Percentiles rank a stretch among this genome's conserved stretches.
Evolutionary conservation across 2,113 vertebrate species (phyloP).

Genomic region (Pungitius pungitius): DNA sequence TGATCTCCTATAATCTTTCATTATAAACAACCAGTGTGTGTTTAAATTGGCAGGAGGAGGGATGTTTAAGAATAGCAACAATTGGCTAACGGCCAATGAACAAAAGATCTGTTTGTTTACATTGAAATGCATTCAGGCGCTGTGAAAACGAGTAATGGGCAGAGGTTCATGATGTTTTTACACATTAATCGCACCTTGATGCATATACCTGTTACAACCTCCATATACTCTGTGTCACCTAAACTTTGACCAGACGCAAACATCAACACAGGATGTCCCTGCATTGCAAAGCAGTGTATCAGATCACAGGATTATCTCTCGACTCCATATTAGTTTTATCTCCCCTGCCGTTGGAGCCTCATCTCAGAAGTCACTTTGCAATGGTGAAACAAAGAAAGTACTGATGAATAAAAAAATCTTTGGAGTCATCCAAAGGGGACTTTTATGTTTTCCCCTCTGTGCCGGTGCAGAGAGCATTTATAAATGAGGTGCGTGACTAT

Average conservation of each 20-base stretch:
- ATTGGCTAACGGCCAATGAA: too few relatives aligned
- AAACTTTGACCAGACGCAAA: slow-evolving; percentile 6
- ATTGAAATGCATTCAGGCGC: background rate
- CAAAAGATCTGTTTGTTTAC: background rate
- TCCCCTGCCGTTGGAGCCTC: slow-evolving; percentile 42
- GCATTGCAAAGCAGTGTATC: slow-evolving; percentile 36
- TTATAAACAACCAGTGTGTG: background rate
- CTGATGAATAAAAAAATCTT: slow-evolving; percentile 55
- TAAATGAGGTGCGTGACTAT: slow-evolving; percentile 46
- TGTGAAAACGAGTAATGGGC: background rate
- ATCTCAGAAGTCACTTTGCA: slow-evolving; percentile 54
- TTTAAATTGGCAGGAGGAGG: background rate
- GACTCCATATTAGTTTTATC: slow-evolving; percentile 55
- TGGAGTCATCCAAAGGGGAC: slow-evolving; percentile 47
- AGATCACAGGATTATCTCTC: slow-evolving; percentile 57
- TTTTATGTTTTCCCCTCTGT: slow-evolving; percentile 45
- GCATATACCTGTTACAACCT: slow-evolving; percentile 19
- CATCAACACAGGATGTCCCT: slow-evolving; percentile 22
- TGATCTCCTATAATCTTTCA: background rate
- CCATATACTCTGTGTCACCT: slow-evolving; percentile 9
- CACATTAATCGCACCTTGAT: background rate
- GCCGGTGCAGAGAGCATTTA: slow-evolving; percentile 31
- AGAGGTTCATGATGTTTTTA: background rate
- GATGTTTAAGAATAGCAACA: background rate
- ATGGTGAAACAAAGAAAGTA: slow-evolving; percentile 55